Conservation (phyloP, 2,888 invertebrate genomes). For the Tetropium fuscum region DNA sequence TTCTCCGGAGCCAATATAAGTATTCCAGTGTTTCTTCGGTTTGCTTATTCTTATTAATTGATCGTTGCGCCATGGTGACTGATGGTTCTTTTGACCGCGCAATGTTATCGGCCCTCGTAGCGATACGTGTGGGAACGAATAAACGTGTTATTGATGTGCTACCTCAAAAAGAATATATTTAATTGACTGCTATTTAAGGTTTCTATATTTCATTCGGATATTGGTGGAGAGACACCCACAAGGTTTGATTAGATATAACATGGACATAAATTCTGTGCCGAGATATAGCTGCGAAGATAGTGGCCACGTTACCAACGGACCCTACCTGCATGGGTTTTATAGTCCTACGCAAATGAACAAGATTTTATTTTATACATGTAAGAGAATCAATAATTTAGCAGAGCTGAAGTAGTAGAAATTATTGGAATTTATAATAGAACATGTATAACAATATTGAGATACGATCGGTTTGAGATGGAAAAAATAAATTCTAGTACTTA, state of each 20-base stretch:
- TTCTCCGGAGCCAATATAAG: too few relatives aligned
- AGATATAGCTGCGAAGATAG: constrained; percentile 37
- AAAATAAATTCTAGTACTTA: constrained; percentile 13
- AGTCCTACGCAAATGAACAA: constrained; percentile 36
- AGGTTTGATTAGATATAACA: constrained; percentile 43
- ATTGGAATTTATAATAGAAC: constrained; percentile 8
- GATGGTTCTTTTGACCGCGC: too few relatives aligned
- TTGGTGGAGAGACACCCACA: constrained; percentile 42
- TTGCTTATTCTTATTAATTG: too few relatives aligned
- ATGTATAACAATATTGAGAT: constrained; percentile 3
- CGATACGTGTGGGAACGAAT: constrained; percentile 6
- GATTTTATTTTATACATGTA: constrained; percentile 14
- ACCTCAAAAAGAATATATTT: constrained; percentile 20
- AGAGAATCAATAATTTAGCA: constrained; percentile 10
- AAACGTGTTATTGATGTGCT: constrained; percentile 7
- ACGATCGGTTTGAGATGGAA: neutral
- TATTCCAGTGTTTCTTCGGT: too few relatives aligned
- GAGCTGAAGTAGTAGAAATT: constrained; percentile 6
- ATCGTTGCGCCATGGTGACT: too few relatives aligned
- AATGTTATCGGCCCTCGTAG: too few relatives aligned
- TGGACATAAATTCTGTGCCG: constrained; percentile 35
- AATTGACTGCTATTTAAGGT: constrained; percentile 40
- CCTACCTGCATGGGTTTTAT: constrained; percentile 38
- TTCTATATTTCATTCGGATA: constrained; percentile 33
- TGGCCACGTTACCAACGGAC: constrained; percentile 31